These are phyloP conservation scores for Sebastes steindachneri DNA, from an alignment of 2,797 vertebrate species.

Conservation along the genomic window DNA sequence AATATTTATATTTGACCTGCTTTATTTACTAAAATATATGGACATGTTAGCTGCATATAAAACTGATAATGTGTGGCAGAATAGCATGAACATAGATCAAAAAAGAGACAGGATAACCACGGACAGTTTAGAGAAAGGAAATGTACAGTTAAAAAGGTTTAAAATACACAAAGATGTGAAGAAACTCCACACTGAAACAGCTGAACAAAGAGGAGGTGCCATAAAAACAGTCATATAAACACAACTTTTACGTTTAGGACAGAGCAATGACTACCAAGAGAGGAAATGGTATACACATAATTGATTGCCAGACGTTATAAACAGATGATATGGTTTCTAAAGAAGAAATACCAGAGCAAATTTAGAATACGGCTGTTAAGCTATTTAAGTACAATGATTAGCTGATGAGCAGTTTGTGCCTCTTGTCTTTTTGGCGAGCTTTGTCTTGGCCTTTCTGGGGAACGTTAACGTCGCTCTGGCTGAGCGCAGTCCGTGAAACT, in stretches of 20 bases:
- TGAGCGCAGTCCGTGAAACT: constrained; percentile 84
- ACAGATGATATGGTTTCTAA: background rate
- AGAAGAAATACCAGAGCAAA: background rate
- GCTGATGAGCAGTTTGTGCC: constrained; percentile 40
- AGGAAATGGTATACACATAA: background rate
- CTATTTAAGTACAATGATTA: background rate
- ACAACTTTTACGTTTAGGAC: background rate
- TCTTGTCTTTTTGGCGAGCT: constrained; percentile 73
- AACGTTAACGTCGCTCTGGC: constrained; percentile 64
- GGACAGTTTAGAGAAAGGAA: background rate
- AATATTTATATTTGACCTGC: background rate
- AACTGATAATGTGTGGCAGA: background rate
- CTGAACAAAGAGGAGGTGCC: background rate
- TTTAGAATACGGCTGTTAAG: background rate
- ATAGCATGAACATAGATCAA: background rate
- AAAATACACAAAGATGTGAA: constrained; percentile 24
- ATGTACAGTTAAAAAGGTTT: background rate
- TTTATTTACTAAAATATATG: constrained; percentile 68
- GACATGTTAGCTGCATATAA: background rate
- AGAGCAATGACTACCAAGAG: background rate
- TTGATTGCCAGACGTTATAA: background rate
- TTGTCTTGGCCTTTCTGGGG: constrained; percentile 76
- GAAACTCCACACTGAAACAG: background rate
- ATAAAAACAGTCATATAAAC: background rate
- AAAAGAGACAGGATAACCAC: background rate